Evolutionary conservation across 2,888 invertebrate species (phyloP), one percentile per base, ranked within the genome.

Genomic region (Plebejus melissa): DNA sequence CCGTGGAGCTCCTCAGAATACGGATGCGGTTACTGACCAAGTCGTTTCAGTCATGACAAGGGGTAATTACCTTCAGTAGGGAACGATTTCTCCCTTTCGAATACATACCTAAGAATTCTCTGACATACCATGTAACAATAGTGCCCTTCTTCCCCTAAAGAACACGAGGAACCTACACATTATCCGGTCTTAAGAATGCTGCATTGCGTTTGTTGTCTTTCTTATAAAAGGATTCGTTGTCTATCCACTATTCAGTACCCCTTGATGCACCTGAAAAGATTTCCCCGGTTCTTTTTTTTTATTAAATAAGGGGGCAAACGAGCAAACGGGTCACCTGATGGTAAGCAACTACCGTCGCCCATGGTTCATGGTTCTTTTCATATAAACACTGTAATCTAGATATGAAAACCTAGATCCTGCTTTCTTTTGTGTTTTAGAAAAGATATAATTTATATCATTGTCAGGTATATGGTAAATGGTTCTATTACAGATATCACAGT

Each of bases 321-420:
- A 22, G 22, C 22, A 22, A 22, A 22, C 22, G 22, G 22, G 22
- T 22, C 22, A 22, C 22, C 22, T 22, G 22, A 22, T 22, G 22
- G 22, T 22, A 22, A 22, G 22, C 22, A 22, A 22, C 22, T 22
- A 22, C 22, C 22, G 22, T 22, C 22, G 22, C 22, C 22, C 22
- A 22, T 22, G 22, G 22, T 22, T 22, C 22, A 22, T 22, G 22
- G 22, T 22, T 22, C 22, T 22, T 22, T 22, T 22, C 65, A 60
- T 28, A 60, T 60, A 65, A 36, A 13, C 65, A 65, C 65, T 65
- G 65, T 65, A 65, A 65, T 65, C 32, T 28, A 65, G 65, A 36
- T 65, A 65, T 36, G 0, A 36, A 13, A 22, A 6, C 65, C 28
- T 65, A 65, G 65, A 36, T 32, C 65, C 65, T 65, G 65, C 32